These are phyloP conservation scores for Etia nguti DNA, from an alignment of 2,113 vertebrate genomes.

Conservation along the genomic window DNA sequence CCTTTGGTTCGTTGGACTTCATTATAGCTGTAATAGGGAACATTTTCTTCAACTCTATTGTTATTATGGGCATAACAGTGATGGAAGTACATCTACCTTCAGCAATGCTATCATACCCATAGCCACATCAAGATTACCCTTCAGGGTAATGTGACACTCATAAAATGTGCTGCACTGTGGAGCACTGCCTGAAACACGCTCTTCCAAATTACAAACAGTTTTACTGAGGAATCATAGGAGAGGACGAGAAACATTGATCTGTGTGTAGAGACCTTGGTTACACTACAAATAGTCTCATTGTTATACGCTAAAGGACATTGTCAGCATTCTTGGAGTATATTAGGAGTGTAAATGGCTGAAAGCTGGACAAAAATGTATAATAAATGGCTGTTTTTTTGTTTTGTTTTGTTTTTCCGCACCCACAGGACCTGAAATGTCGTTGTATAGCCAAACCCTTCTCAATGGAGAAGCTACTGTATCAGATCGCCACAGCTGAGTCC, in stretches of 20 bases:
- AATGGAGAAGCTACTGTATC: slow-evolving; percentile 99
- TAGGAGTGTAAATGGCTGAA: neutral
- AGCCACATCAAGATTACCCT: neutral
- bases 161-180: neutral
- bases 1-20: neutral
- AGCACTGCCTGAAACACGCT: neutral
- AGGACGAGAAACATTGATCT: neutral
- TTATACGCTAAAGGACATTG: neutral
- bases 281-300: neutral
- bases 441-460: slow-evolving; percentile 96
- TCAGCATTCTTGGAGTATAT: neutral
- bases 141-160: slow-evolving; percentile 27
- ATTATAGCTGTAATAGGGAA: slow-evolving; percentile 16
- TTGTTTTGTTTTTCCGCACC: neutral
- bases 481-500: slow-evolving; percentile 93
- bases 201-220: neutral
- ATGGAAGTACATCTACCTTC: neutral
- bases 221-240: neutral
- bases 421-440: slow-evolving; percentile 94
- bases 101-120: neutral
- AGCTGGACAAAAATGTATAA: neutral
- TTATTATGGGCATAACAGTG: slow-evolving; percentile 10
- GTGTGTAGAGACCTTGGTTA: neutral
- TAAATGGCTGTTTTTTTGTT: neutral
- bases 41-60: too few relatives aligned